Evolutionary conservation across 2,797 vertebrate genomes (phyloP).

Genomic region (Mormyrops attenuatus): DNA sequence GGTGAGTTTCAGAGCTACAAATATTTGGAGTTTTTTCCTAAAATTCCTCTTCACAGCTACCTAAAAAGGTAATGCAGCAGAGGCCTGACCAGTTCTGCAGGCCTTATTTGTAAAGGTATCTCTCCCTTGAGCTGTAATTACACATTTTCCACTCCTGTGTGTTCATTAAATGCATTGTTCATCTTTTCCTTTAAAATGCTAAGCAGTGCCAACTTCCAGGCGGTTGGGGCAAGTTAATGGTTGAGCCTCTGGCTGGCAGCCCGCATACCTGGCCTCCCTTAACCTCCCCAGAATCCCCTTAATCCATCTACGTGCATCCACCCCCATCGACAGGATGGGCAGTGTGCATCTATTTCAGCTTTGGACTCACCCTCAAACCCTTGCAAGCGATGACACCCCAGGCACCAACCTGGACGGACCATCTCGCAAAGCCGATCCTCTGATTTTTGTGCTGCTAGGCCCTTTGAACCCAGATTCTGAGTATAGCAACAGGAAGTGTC

Average conservation of each 20-base stretch:
- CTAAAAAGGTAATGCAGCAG: background rate
- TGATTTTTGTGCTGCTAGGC: background rate
- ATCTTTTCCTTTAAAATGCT: background rate
- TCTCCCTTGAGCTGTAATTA: background rate
- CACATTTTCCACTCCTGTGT: background rate
- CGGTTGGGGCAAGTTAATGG: slow-evolving; percentile 40
- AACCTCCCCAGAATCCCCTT: slow-evolving; percentile 32
- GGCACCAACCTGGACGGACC: background rate
- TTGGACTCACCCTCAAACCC: background rate
- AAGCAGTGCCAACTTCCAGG: background rate
- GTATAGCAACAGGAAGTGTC: background rate
- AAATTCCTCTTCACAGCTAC: background rate
- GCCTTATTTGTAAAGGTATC: background rate
- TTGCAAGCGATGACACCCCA: background rate
- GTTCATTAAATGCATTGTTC: background rate
- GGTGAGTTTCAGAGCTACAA: background rate
- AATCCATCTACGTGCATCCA: slow-evolving; percentile 37
- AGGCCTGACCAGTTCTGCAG: background rate
- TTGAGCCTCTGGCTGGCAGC: slow-evolving; percentile 39
- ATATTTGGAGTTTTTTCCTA: background rate
- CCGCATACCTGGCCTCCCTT: slow-evolving; percentile 47
- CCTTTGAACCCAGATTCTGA: background rate
- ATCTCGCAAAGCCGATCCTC: background rate
- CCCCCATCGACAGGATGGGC: background rate
- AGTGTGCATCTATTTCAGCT: background rate